Percentiles rank a stretch among this genome's conserved stretches.
Conservation (phyloP, 37 sponge, comb jelly and placozoan genomes). For the Geodia barretti region DNA sequence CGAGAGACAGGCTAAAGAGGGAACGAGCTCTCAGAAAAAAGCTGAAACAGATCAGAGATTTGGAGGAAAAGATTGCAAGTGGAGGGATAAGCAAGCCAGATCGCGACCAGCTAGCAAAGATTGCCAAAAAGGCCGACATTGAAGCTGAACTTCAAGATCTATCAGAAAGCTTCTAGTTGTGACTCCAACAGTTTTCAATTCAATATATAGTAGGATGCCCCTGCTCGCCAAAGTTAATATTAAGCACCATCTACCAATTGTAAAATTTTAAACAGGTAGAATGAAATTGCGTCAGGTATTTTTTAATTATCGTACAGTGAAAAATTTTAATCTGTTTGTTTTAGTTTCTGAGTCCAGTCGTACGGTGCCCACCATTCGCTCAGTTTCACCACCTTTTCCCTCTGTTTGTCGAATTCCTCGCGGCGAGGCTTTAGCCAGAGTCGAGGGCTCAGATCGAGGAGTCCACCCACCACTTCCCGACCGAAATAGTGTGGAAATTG, state of each 20-base stretch:
- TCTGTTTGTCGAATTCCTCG: constrained; percentile 67
- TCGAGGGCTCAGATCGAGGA: constrained; percentile 84
- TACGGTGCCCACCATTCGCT: constrained; percentile 80
- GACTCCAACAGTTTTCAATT: too few relatives aligned
- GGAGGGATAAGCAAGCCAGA: constrained; percentile 57
- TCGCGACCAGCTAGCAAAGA: constrained; percentile 59
- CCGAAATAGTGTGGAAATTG: constrained; percentile 91
- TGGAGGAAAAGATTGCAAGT: constrained; percentile 44
- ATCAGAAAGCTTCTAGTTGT: too few relatives aligned
- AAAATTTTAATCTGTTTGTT: background rate
- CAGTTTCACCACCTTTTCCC: constrained; percentile 59
- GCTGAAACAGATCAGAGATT: constrained; percentile 76
- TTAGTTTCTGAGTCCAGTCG: constrained; percentile 80
- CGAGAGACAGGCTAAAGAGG: constrained; percentile 30
- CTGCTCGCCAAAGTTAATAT: too few relatives aligned
- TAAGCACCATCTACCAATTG: too few relatives aligned
- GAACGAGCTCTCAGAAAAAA: constrained; percentile 60
- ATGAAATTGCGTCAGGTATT: background rate
- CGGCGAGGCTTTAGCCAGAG: constrained; percentile 85
- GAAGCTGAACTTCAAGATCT: constrained; percentile 37
- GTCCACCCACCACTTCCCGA: constrained; percentile 86
- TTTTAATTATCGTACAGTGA: constrained; percentile 1
- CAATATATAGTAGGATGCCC: too few relatives aligned
- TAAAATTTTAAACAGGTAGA: too few relatives aligned
- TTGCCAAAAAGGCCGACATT: constrained; percentile 48